Evolutionary conservation across 2,888 invertebrate species (phyloP).

Genomic region (Microchrysa polita): DNA sequence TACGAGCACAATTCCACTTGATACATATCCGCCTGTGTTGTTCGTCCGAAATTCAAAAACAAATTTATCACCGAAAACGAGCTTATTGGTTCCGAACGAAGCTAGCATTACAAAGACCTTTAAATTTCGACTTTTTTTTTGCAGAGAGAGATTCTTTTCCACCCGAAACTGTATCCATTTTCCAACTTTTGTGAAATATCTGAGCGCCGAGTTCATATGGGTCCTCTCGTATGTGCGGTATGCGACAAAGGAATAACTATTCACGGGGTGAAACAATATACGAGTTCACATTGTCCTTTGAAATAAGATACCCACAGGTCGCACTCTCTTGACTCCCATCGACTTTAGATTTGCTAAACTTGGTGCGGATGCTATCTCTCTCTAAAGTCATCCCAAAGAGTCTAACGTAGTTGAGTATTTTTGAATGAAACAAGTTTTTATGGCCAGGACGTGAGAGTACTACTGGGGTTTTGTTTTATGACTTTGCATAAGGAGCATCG

Average conservation of each 20-base stretch:
- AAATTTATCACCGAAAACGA: slow-evolving; percentile 1
- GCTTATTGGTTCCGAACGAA: slow-evolving; percentile 7
- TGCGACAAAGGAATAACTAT: slow-evolving; percentile 24
- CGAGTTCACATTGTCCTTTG: slow-evolving; percentile 31
- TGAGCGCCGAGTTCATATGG: slow-evolving; percentile 10
- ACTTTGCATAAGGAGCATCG: slow-evolving; percentile 42
- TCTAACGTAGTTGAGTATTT: slow-evolving; percentile 36
- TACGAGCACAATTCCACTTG: not conserved
- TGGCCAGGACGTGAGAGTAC: slow-evolving; percentile 47
- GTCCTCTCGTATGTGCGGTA: slow-evolving; percentile 18
- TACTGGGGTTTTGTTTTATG: slow-evolving; percentile 48
- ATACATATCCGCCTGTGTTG: not conserved
- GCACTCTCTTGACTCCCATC: slow-evolving; percentile 3
- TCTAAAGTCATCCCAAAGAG: slow-evolving; percentile 22
- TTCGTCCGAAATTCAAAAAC: not conserved
- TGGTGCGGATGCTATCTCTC: slow-evolving; percentile 8
- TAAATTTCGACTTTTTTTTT: slow-evolving; percentile 3
- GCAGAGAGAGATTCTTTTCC: not conserved
- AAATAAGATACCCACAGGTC: slow-evolving; percentile 12
- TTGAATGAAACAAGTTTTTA: slow-evolving; percentile 48
- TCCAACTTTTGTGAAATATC: slow-evolving; percentile 17
- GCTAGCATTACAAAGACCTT: slow-evolving; percentile 2
- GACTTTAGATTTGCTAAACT: slow-evolving; percentile 13
- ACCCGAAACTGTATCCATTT: slow-evolving; percentile 1
- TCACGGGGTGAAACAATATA: slow-evolving; percentile 23